Evolutionary conservation across 1,140 invertebrate genomes (phyloP), one percentile per base, ranked within the genome.

Genomic region (Uloborus diversus): DNA sequence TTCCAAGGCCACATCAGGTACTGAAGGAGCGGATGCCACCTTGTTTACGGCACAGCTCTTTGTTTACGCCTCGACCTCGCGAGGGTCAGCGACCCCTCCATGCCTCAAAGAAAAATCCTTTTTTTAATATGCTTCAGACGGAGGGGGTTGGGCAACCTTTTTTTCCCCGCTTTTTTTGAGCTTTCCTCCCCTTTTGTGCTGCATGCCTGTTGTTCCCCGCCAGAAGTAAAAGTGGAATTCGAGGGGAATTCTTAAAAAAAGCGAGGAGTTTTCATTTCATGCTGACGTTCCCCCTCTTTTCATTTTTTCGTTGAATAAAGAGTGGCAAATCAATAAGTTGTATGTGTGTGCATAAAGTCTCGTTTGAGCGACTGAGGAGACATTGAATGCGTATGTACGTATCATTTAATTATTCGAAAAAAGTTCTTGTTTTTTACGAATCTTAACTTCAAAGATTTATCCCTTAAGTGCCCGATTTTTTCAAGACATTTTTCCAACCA

Each of bases 171-270:
- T 65, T 65, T 65, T n/a, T n/a, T n/a, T n/a, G 23, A n/a, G 5
- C 13, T 53, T 42, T 17, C 17, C 37, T 42, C 37, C 37, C 23
- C 23, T 53, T 53, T 2, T n/a, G 11, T 17, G n/a, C 62, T 56
- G 42, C 68, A 23, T 11, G 23, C n/a, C n/a, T 75, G 51, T 33
- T 47, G 51, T 42, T 62, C 73, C 62, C 73, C 32, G 13, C 62
- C n/a, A 37, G 73, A 65, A 78, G 73, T 78, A 62, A 78, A 78
- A 78, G 73, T 78, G 73, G 62, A 78, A 78, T 78, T 62, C 30
- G 33, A 62, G 42, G 71, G 59, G 71, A n/a, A 75, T 42, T 64
- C 59, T 64, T 33, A 13, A 25, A 76, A 65, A 78, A 56, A 57
- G 17, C 27, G 73, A 42, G 73, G 73, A 49, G 32, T 28, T 49